These are phyloP conservation scores for Ashinkailepas kermadecensis DNA, from an alignment of 2,888 invertebrate species.

Conservation along the genomic window DNA sequence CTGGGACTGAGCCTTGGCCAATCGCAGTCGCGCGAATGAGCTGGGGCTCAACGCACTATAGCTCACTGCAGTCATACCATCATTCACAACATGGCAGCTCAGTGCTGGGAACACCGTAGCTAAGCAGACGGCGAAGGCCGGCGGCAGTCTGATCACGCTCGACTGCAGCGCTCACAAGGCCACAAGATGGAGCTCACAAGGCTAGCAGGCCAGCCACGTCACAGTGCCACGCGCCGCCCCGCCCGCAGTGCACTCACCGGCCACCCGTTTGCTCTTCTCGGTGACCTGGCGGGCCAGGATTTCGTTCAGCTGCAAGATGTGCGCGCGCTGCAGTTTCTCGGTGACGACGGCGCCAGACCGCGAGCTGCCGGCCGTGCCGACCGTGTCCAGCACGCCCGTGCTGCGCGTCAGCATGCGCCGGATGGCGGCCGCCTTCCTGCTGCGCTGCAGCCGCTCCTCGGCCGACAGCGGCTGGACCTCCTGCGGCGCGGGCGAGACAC, in stretches of 20 bases:
- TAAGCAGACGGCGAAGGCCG: no score
- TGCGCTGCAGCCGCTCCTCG: constrained; percentile 72
- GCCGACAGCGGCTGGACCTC: constrained; percentile 72
- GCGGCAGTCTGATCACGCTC: no score
- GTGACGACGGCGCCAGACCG: constrained; percentile 44
- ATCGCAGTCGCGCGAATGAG: no score
- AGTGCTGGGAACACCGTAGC: no score
- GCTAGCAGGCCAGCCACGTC: no score
- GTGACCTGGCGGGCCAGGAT: constrained; percentile 88
- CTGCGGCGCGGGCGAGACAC: constrained; percentile 21
- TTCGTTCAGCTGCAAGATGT: constrained; percentile 81
- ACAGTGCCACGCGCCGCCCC: no score
- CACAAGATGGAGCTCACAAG: no score
- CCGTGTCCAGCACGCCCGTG: constrained; percentile 23
- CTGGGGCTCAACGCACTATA: no score
- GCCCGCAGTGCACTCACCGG: constrained; percentile 54
- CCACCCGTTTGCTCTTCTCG: constrained; percentile 90
- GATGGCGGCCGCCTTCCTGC: constrained; percentile 82
- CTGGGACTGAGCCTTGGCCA: no score
- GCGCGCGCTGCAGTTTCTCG: constrained; percentile 80
- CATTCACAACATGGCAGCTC: no score
- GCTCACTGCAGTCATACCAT: no score
- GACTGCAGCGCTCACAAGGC: no score
- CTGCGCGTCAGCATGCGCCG: constrained; percentile 78
- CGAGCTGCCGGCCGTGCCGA: neutral